These are phyloP conservation scores for Thalassaphorura encarpata DNA, from an alignment of 1,140 invertebrate species.

Conservation along the genomic window DNA sequence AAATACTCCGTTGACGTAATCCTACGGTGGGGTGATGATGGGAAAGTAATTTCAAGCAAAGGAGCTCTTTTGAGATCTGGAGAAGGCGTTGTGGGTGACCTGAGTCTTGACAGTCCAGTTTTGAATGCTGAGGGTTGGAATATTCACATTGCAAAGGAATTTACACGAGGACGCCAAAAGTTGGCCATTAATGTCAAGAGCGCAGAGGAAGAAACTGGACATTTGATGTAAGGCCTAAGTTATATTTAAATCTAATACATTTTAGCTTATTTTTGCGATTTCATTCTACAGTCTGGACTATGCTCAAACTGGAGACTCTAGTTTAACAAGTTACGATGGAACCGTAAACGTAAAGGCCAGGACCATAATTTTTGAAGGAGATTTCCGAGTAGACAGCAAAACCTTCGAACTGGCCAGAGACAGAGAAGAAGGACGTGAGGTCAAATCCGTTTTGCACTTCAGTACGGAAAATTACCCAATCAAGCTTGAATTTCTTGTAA, in stretches of 20 bases:
- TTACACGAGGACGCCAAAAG: background rate
- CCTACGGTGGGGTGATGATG: constrained; percentile 19
- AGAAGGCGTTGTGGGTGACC: constrained; percentile 8
- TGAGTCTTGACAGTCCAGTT: constrained; percentile 23
- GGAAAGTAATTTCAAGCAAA: constrained; percentile 4
- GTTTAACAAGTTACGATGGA: constrained; percentile 17
- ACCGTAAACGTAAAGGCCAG: constrained; percentile 14
- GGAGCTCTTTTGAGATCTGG: constrained; percentile 6
- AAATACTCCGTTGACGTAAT: constrained; percentile 10
- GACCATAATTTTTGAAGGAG: constrained; percentile 8
- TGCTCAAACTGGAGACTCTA: constrained; percentile 11
- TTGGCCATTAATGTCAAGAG: background rate
- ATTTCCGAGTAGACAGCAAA: constrained; percentile 19
- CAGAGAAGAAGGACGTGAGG: constrained; percentile 16
- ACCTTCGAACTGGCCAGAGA: constrained; percentile 11
- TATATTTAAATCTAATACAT: too few relatives aligned
- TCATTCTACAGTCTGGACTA: constrained; percentile 11
- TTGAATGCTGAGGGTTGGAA: constrained; percentile 20
- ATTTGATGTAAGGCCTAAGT: background rate
- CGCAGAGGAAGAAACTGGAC: background rate
- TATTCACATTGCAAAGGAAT: constrained; percentile 9
- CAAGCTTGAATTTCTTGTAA: constrained; percentile 16
- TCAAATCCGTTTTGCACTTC: constrained; percentile 6
- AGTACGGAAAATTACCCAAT: constrained; percentile 1
- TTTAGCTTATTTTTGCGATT: too few relatives aligned